A percentile compares a stretch with the other conserved stretches of the same genome.
These are phyloP conservation scores for Ceyx melanurus DNA, from an alignment of 2,113 vertebrate species.

Conservation along the genomic window DNA sequence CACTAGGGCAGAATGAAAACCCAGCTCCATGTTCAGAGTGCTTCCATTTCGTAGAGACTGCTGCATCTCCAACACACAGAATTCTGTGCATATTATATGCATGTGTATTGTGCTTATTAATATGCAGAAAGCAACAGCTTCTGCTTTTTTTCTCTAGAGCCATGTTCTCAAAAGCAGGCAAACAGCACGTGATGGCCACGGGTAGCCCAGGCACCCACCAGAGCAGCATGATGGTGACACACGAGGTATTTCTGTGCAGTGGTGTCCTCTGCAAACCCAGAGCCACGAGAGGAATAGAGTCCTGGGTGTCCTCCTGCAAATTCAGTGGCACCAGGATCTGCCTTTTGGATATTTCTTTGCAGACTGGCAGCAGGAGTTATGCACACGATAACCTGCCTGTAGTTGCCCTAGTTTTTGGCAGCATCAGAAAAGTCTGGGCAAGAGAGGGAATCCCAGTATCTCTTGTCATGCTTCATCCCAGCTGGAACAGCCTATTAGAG, in stretches of 20 bases:
- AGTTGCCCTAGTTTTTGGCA: not conserved
- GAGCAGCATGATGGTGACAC: not conserved
- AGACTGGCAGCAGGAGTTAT: not conserved
- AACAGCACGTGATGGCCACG: fast-evolving
- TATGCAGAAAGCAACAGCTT: not conserved
- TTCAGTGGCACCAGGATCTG: not conserved
- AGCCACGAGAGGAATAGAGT: not conserved
- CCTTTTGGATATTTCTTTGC: not conserved
- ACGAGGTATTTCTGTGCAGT: not conserved
- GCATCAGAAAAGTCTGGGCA: not conserved
- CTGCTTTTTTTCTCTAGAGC: not conserved
- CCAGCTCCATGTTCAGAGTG: not conserved
- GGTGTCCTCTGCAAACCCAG: not conserved
- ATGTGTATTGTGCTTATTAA: not conserved
- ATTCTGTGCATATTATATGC: not conserved
- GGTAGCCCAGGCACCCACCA: not conserved
- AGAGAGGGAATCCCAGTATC: not conserved
- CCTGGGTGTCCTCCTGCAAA: not conserved
- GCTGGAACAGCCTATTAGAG: not conserved
- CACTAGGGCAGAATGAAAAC: not conserved
- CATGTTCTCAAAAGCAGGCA: not conserved
- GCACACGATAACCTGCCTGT: not conserved
- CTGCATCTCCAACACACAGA: not conserved
- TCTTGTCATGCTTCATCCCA: not conserved
- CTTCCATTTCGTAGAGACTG: not conserved